Evolutionary conservation across 2,797 vertebrate species (phyloP).

Genomic region (Rhinogobio ventralis): DNA sequence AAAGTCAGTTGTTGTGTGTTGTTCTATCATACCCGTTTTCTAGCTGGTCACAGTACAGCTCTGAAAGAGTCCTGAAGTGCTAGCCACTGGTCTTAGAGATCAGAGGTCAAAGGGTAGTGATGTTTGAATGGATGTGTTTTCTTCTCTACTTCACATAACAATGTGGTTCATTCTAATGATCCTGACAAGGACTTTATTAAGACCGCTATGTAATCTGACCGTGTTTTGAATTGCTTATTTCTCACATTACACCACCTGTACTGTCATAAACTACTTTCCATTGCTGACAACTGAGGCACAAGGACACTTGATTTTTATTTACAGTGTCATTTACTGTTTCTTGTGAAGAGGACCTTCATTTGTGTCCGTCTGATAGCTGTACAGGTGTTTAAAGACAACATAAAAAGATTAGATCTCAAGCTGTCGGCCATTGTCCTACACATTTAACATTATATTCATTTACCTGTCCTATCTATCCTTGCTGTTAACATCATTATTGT

Average conservation of each 20-base stretch:
- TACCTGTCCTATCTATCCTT: slow-evolving; percentile 30
- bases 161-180: background rate
- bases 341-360: slow-evolving; percentile 27
- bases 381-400: slow-evolving; percentile 51
- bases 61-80: background rate
- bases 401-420: slow-evolving; percentile 42
- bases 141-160: background rate
- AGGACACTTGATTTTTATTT: slow-evolving; percentile 39
- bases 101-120: background rate
- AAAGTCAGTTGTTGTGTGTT: background rate
- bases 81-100: background rate
- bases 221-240: slow-evolving; percentile 16
- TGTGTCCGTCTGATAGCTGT: slow-evolving; percentile 33
- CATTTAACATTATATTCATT: slow-evolving; percentile 43
- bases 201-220: background rate
- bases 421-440: slow-evolving; percentile 37
- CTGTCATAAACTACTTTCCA: slow-evolving; percentile 12
- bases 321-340: slow-evolving; percentile 26
- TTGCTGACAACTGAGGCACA: slow-evolving; percentile 19
- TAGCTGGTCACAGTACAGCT: background rate
- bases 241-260: background rate
- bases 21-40: background rate
- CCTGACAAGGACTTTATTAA: background rate
- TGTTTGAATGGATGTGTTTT: background rate
- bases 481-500: slow-evolving; percentile 8